Conservation (phyloP, 2,888 invertebrate genomes). For the Pyrrhia umbra region DNA sequence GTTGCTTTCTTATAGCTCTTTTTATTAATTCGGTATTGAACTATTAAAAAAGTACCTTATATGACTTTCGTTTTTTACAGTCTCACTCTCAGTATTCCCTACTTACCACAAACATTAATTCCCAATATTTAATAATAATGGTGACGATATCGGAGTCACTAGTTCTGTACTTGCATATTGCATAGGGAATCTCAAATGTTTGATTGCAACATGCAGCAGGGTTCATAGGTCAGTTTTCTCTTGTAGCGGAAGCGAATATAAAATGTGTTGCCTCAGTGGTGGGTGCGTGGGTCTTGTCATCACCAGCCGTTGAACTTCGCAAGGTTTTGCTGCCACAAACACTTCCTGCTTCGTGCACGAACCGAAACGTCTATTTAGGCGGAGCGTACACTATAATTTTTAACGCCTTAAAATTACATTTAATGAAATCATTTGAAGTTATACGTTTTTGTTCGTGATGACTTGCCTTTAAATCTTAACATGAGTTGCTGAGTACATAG, state of each 20-base stretch:
- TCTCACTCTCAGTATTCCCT: neutral
- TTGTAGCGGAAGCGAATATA: constrained; percentile 77
- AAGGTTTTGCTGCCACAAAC: constrained; percentile 74
- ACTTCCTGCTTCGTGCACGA: constrained; percentile 77
- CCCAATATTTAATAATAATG: constrained; percentile 52
- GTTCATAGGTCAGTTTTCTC: constrained; percentile 83
- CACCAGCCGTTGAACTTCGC: constrained; percentile 81
- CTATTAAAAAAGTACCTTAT: constrained; percentile 3
- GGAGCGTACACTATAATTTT: constrained; percentile 58
- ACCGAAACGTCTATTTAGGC: constrained; percentile 66
- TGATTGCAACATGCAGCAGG: constrained; percentile 66
- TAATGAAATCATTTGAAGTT: constrained; percentile 46
- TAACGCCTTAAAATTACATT: constrained; percentile 38
- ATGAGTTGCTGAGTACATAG: neutral
- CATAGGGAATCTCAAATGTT: constrained; percentile 62
- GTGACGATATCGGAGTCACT: constrained; percentile 45
- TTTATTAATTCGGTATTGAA: neutral
- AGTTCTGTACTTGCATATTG: constrained; percentile 66
- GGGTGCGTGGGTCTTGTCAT: constrained; percentile 65
- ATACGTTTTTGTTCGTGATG: constrained; percentile 32
- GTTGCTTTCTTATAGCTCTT: constrained; percentile 21
- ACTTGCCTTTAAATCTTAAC: constrained; percentile 8
- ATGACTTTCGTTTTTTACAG: neutral
- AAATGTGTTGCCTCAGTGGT: constrained; percentile 64
- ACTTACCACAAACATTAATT: neutral